These are phyloP conservation scores for Morpho helenor DNA, from an alignment of 2,888 invertebrate species.

Conservation along the genomic window DNA sequence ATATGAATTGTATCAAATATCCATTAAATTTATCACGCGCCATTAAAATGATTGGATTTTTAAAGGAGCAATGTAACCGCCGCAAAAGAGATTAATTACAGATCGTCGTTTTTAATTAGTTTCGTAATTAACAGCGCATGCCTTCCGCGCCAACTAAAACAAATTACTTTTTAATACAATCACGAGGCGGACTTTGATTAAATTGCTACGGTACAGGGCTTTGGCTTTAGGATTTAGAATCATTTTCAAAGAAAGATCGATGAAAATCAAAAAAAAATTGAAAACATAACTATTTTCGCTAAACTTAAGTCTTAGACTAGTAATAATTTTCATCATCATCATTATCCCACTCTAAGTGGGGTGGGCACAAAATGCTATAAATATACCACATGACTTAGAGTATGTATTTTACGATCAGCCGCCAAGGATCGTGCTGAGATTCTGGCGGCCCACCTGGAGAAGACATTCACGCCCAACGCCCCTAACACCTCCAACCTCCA, in stretches of 20 bases:
- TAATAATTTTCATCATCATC: too few relatives aligned
- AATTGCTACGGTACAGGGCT: constrained; percentile 34
- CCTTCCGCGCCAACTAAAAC: constrained; percentile 63
- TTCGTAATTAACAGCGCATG: constrained; percentile 70
- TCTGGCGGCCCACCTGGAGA: too few relatives aligned
- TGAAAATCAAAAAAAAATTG: background rate
- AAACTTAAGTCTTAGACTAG: too few relatives aligned
- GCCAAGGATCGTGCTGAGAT: too few relatives aligned
- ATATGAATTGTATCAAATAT: background rate
- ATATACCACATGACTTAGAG: too few relatives aligned
- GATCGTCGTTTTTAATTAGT: constrained; percentile 76
- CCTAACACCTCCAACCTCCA: too few relatives aligned
- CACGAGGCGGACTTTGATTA: constrained; percentile 51
- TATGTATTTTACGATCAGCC: too few relatives aligned
- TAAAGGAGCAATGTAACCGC: constrained; percentile 25
- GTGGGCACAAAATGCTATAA: too few relatives aligned
- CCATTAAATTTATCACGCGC: constrained; percentile 17
- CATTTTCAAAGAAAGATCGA: background rate
- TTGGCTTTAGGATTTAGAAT: constrained; percentile 2
- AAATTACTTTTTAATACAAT: constrained; percentile 75
- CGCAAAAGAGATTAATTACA: constrained; percentile 63
- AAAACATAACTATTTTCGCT: too few relatives aligned
- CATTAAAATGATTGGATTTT: constrained; percentile 22
- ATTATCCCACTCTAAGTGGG: too few relatives aligned
- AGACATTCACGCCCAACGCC: too few relatives aligned